Percentiles rank a stretch among this genome's conserved stretches.
Conservation (phyloP, 2,113 vertebrate genomes). For the Lycaon pictus region DNA sequence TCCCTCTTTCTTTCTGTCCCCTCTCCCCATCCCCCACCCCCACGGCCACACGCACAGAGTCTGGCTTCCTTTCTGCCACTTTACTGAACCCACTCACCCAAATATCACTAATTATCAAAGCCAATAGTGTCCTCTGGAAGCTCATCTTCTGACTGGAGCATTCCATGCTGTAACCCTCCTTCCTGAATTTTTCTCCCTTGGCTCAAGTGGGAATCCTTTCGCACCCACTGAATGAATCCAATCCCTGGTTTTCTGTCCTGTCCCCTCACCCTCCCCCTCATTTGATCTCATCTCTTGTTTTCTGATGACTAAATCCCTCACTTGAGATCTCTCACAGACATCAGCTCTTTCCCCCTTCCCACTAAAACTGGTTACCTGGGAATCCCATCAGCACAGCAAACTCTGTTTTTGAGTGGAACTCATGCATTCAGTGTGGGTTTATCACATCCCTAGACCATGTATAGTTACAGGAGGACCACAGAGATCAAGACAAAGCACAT, state of each 20-base stretch:
- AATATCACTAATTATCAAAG: neutral
- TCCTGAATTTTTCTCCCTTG: neutral
- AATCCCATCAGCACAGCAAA: neutral
- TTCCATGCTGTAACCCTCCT: neutral
- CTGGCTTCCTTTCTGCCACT: neutral
- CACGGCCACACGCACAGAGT: neutral
- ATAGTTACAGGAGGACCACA: neutral
- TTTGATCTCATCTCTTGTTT: neutral
- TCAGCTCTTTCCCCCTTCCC: neutral
- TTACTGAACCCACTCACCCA: neutral
- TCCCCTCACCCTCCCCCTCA: neutral
- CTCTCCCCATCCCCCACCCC: neutral
- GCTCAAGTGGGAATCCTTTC: neutral
- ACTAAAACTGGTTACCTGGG: neutral
- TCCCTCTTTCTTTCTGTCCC: too few relatives aligned
- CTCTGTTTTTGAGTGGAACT: neutral
- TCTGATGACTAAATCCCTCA: neutral
- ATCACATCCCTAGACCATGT: neutral
- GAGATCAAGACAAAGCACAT: neutral
- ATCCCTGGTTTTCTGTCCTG: neutral
- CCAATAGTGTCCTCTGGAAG: neutral
- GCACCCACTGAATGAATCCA: fast-evolving
- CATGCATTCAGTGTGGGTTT: fast-evolving
- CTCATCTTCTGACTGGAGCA: neutral
- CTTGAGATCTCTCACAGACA: neutral